Evolutionary conservation across 1,140 invertebrate genomes (phyloP).

Genomic region (Dufourea novaeangliae): DNA sequence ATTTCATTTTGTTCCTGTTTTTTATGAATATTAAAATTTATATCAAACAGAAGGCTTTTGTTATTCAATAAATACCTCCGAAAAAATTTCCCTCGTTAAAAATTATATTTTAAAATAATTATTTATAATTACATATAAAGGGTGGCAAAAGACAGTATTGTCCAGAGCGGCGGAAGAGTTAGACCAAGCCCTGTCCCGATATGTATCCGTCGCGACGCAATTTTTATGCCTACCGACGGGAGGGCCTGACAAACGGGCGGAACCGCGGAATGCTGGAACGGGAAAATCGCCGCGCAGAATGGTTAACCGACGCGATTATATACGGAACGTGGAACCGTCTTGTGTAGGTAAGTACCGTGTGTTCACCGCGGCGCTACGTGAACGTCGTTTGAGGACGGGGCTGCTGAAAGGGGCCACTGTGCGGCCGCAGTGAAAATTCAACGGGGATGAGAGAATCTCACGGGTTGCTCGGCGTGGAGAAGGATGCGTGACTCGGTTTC

Average conservation of each 20-base stretch:
- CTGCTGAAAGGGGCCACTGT: slow-evolving; percentile 4
- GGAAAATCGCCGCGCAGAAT: background rate
- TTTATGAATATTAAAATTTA: too few relatives aligned
- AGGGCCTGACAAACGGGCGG: background rate
- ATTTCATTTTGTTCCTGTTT: too few relatives aligned
- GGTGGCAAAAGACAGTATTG: too few relatives aligned
- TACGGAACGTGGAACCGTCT: slow-evolving; percentile 2
- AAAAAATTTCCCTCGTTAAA: too few relatives aligned
- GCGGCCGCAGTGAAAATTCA: slow-evolving; percentile 11
- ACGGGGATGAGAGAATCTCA: slow-evolving; percentile 26
- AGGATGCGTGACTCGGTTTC: slow-evolving; percentile 28
- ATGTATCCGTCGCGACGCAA: too few relatives aligned
- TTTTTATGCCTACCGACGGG: slow-evolving; percentile 47
- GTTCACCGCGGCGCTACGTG: slow-evolving; percentile 24
- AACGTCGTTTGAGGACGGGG: slow-evolving; percentile 31
- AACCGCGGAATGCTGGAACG: slow-evolving; percentile 13
- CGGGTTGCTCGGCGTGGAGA: slow-evolving; percentile 16
- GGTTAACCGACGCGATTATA: slow-evolving; percentile 20
- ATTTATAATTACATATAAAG: too few relatives aligned
- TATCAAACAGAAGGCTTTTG: too few relatives aligned
- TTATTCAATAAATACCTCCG: too few relatives aligned
- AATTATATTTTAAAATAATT: too few relatives aligned
- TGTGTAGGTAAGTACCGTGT: slow-evolving; percentile 2
- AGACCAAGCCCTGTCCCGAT: too few relatives aligned
- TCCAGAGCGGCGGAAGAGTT: too few relatives aligned